Base-by-base conservation (phyloP, 2,888 invertebrate genomes). In the Aethes cnicana region DNA sequence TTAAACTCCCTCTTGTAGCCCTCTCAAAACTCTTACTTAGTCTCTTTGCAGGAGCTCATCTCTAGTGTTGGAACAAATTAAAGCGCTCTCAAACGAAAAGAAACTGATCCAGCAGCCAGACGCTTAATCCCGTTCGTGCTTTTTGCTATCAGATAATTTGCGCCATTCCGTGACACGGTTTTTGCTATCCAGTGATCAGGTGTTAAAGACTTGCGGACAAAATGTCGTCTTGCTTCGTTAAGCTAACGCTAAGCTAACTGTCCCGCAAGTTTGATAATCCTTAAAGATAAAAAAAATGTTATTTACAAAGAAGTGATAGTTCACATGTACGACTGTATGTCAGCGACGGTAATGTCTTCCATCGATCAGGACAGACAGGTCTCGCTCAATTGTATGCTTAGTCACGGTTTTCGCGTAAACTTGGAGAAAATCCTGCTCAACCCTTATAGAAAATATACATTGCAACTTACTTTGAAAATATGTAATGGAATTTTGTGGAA, bases 91-190 rank as follows among this genome's bases (percentile, higher is more conserved):
- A 18, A 21, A 32, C 8, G 39, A 23, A 32, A 30, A 36, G 18
- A 47, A 47, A 28, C 36, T 47, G 41, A 41, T 42, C 48, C 8
- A 14, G 18, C 46, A 32, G n/a, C 26, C 30, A 46, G 59, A 56
- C 61, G 69, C 64, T 65, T 64, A 63, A 69, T 64, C 60, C 58
- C 37, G 47, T 57, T 55, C 59, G 50, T 57, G 56, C 55, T 71
- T 71, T 72, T 74, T 69, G 67, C 65, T 59, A 60, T 60, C 61
- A 57, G 60, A 62, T 64, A 58, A 63, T 71, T 67, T 68, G 48
- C 66, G 66, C 65, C 64, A 68, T 71, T 69, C 59, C 63, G 57
- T 59, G 57, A 63, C 63, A 61, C 65, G 63, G 61, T 73, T 74
- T 71, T 68, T 66, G 56, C 62, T 56, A 60, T 58, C 54, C 54